These are phyloP conservation scores for Cyrtodaria siliqua DNA, from an alignment of 2,888 invertebrate genomes.

Conservation along the genomic window DNA sequence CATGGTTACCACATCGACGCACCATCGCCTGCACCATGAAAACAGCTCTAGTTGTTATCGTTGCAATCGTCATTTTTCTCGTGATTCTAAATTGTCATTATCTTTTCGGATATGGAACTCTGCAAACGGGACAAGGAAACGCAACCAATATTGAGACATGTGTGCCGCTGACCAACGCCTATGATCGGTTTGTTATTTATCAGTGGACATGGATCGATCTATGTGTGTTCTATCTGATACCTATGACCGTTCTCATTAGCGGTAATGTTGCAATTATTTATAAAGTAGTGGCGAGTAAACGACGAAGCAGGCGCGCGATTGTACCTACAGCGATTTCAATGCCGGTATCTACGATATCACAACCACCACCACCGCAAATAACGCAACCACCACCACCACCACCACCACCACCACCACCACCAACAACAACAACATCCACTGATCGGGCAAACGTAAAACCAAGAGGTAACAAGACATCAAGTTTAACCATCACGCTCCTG, in stretches of 20 bases:
- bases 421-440: background rate
- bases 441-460: background rate
- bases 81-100: slow-evolving; percentile 33
- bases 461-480: slow-evolving; percentile 21
- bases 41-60: slow-evolving; percentile 12
- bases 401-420: too few species aligned
- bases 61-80: slow-evolving; percentile 12
- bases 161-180: slow-evolving; percentile 20
- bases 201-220: slow-evolving; percentile 53
- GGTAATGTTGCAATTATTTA: slow-evolving; percentile 49
- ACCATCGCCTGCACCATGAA: slow-evolving; percentile 8
- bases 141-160: slow-evolving; percentile 21
- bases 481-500: slow-evolving; percentile 34
- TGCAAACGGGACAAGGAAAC: slow-evolving; percentile 11
- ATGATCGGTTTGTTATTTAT: slow-evolving; percentile 29
- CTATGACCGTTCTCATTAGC: slow-evolving; percentile 33
- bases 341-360: background rate
- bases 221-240: slow-evolving; percentile 45
- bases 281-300: slow-evolving; percentile 37
- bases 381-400: too few species aligned
- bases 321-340: slow-evolving; percentile 1
- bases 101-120: slow-evolving; percentile 36
- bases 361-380: too few species aligned
- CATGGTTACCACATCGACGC: slow-evolving; percentile 37
- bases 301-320: slow-evolving; percentile 14